phyloP scores from a whole-genome alignment of 2,113 vertebrate species.

The Cyphomyrus discorhynchus region DNA sequence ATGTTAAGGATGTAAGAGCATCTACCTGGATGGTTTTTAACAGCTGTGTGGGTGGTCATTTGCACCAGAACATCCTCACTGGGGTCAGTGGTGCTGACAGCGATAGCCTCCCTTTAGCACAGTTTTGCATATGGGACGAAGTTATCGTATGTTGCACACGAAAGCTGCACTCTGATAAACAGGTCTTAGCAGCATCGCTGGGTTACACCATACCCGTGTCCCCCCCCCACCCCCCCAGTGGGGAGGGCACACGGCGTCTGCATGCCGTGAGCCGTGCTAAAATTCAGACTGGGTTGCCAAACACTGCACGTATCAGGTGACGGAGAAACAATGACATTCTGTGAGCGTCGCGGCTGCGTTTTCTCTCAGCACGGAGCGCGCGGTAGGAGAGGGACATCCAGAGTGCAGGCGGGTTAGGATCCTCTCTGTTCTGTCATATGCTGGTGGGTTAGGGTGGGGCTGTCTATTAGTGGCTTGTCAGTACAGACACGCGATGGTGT shows the following conservation, averaged over 20 bases:
- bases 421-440: background rate
- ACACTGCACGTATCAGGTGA: slow-evolving; percentile 51
- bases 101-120: slow-evolving; percentile 24
- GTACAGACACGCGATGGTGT: background rate
- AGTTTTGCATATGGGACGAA: background rate
- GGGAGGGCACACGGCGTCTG: slow-evolving; percentile 33
- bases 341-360: slow-evolving; percentile 40
- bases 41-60: slow-evolving; percentile 8
- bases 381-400: background rate
- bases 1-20: background rate
- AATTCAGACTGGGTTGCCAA: slow-evolving; percentile 44
- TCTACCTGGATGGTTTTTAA: background rate
- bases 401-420: background rate
- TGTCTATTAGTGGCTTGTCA: background rate
- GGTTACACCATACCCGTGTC: background rate
- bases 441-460: background rate
- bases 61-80: slow-evolving; percentile 22
- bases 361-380: slow-evolving; percentile 39
- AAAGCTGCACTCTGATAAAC: background rate
- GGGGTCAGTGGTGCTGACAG: slow-evolving; percentile 35
- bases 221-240: slow-evolving; percentile 5
- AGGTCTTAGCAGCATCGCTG: background rate
- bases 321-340: slow-evolving; percentile 61
- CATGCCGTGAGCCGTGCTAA: slow-evolving; percentile 54
- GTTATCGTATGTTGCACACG: background rate